Base-by-base conservation (phyloP, 2,888 invertebrate genomes). In the Maniola hyperantus region DNA sequence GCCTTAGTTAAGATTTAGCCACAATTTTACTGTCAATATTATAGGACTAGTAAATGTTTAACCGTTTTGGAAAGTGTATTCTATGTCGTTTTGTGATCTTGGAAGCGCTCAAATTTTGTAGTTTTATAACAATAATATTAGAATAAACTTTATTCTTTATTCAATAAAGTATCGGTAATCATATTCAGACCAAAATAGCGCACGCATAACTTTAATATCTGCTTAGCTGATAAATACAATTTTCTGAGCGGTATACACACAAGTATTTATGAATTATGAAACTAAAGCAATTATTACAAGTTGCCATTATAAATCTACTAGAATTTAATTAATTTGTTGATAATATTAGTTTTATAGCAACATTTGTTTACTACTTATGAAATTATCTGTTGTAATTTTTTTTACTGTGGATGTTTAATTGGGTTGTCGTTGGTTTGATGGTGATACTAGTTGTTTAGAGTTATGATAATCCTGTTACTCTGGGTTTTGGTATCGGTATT, bases 401-500 rank as follows among this genome's bases (percentile, higher is more conserved):
- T 82, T 80, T 83, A 61, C 66, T 71, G 65, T 51, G 69, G 61
- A 84, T 69, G 80, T 84, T 79, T 81, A 80, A 81, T 84, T 81
- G 80, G 83, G 80, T 83, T 81, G 73, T 58, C 74, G 79, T 81
- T 83, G 76, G 81, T 85, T 86, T 79, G 76, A 82, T 81, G 86
- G 88, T 88, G 89, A 88, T 89, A 89, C 83, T 88, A 88, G 89
- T 81, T 80, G 89, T 81, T 80, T 83, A 82, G 79, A 80, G 80
- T 82, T 79, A 70, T 79, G 81, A 80, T 80, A 81, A 80, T 80
- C 76, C 77, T 83, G 85, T 73, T 82, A 82, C 76, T 82, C 60
- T 83, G 83, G 80, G 79, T 81, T 83, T 71, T 77, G 79, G 79
- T 82, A 80, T 76, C 77, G 46, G 61, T 61, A 67, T 64, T 78